Evolutionary conservation across 2,113 vertebrate species (phyloP), one percentile per base, ranked within the genome.

Genomic region (Probosciger aterrimus): DNA sequence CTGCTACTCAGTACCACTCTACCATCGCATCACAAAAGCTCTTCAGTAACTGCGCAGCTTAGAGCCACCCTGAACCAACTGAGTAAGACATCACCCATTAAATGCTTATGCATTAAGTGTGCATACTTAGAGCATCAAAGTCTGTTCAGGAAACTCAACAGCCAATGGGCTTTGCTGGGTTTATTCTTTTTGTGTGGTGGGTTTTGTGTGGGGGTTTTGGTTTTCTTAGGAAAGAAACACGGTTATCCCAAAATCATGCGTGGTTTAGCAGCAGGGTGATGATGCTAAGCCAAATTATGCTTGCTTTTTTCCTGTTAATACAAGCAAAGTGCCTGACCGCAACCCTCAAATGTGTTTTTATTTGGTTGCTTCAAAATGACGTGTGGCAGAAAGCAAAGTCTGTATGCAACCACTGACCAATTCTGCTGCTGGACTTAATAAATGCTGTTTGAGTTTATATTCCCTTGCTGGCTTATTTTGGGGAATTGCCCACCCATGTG

Each of bases 401-500:
- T 53, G 1, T n/a, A 35, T 63, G 63, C 53, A 70, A 74, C 64
- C 23, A 70, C 85, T 93, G 96, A 64, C 79, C n/a, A 78, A 0
- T 73, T 93, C 65, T 93, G 30, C 50, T 7, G 14, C 5, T 92
- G 22, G 63, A 70, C 67, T 91, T 96, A 94, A 95, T 88, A 92
- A 96, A 94, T 64, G 28, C 70, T 65, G 6, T 92, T 92, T 97
- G 95, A 96, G 52, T 7, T 93, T 71, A 15, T 71, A 76, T 93
- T 95, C 84, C 86, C 57, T 71, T 68, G 88, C 65, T 88, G 39
- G 46, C 19, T 95, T 65, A 82, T 92, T 91, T 82, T 67, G 71
- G 83, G 76, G 80, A 90, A 71, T 96, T 49, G 31, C 44, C 90
- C 73, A 75, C 73, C 60, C 53, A 88, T 77, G 35, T 79, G 74